phyloP scores from a whole-genome alignment of 2,888 invertebrate genomes.

The Aethes cnicana region DNA sequence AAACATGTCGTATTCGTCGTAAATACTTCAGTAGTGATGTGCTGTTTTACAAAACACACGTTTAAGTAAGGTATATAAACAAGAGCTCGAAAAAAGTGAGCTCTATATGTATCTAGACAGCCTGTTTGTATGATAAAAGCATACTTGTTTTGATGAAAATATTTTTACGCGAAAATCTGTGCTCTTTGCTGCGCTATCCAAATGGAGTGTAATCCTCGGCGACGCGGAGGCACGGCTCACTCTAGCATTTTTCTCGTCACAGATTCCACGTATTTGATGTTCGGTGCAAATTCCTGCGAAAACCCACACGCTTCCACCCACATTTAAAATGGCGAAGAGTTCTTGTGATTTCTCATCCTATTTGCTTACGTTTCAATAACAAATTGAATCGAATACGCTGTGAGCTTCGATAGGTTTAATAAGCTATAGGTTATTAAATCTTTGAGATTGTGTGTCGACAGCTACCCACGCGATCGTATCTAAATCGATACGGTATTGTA shows the following conservation, averaged over 20 bases:
- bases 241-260: conserved; percentile 66
- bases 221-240: conserved; percentile 55
- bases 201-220: conserved; percentile 71
- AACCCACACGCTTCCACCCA: conserved; percentile 17
- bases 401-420: conserved; percentile 7
- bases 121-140: conserved; percentile 37
- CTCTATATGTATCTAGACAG: not conserved
- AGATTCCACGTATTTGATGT: conserved; percentile 46
- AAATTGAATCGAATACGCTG: conserved; percentile 12
- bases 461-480: too few species aligned
- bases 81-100: not conserved
- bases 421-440: not conserved
- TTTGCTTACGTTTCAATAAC: conserved; percentile 15
- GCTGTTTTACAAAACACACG: conserved; percentile 8
- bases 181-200: conserved; percentile 64
- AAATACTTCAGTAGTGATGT: not conserved
- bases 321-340: conserved; percentile 24
- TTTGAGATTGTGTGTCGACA: too few species aligned
- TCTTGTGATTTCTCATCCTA: conserved; percentile 14
- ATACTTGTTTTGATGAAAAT: conserved; percentile 47
- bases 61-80: too few species aligned
- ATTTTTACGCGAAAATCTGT: conserved; percentile 64
- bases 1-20: not conserved
- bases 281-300: conserved; percentile 40
- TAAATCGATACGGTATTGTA: too few species aligned